Conservation (phyloP, 2,797 vertebrate species). For the Coccyzus lansbergi region DNA sequence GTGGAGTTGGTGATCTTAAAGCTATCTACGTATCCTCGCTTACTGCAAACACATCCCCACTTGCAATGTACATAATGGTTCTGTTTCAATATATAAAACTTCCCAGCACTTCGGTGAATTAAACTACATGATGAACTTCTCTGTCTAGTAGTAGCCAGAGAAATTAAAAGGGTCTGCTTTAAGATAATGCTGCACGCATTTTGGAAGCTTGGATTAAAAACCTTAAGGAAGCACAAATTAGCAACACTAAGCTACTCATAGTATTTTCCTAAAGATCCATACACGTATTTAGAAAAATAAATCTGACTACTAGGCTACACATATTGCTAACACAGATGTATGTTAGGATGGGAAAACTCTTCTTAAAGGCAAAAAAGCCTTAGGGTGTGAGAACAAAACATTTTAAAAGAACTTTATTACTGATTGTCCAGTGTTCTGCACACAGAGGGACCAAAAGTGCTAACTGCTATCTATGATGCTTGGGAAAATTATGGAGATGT, state of each 20-base stretch:
- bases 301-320: background rate
- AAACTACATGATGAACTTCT: background rate
- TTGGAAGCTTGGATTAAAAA: background rate
- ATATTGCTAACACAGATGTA: background rate
- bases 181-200: background rate
- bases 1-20: background rate
- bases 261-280: background rate
- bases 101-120: background rate
- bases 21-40: background rate
- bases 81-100: background rate
- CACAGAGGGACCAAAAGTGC: background rate
- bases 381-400: background rate
- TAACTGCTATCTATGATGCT: background rate
- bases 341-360: background rate
- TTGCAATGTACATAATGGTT: background rate
- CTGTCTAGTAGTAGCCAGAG: background rate
- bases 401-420: background rate
- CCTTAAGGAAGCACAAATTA: background rate
- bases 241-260: background rate
- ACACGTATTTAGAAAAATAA: background rate
- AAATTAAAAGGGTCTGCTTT: background rate
- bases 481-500: background rate
- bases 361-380: background rate
- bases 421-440: background rate
- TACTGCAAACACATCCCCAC: background rate